phyloP scores from a whole-genome alignment of 2,888 invertebrate genomes.

The Erebia aethiops region DNA sequence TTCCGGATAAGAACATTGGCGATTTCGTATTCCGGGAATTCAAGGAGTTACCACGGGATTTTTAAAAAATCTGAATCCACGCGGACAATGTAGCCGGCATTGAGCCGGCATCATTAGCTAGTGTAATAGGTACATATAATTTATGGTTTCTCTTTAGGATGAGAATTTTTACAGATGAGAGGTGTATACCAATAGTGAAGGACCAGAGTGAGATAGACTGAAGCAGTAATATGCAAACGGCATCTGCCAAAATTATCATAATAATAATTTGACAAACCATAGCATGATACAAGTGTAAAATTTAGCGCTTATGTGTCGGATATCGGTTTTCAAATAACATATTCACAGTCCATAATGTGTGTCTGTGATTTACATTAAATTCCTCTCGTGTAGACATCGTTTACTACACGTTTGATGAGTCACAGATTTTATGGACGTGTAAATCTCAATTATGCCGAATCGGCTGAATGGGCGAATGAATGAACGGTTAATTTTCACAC shows the following conservation, averaged over 20 bases:
- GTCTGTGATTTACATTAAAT: slow-evolving; percentile 19
- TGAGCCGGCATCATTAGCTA: too few relatives aligned
- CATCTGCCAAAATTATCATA: background rate
- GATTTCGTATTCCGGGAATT: too few relatives aligned
- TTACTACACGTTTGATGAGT: slow-evolving; percentile 29
- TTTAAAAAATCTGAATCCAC: too few relatives aligned
- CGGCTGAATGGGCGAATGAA: slow-evolving; percentile 25
- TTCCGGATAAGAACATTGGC: too few relatives aligned
- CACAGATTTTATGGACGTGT: slow-evolving; percentile 26
- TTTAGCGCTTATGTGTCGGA: background rate
- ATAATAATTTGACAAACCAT: background rate
- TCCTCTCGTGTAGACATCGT: slow-evolving; percentile 26
- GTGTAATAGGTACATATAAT: too few relatives aligned
- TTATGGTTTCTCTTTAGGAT: too few relatives aligned
- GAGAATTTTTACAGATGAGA: too few relatives aligned
- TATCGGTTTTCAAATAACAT: slow-evolving; percentile 16
- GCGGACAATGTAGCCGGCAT: too few relatives aligned
- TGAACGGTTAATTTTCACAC: slow-evolving; percentile 24
- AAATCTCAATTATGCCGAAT: slow-evolving; percentile 30
- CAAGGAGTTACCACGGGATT: too few relatives aligned
- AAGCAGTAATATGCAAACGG: too few relatives aligned
- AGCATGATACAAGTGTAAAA: background rate
- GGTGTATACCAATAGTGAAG: too few relatives aligned
- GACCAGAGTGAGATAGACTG: too few relatives aligned
- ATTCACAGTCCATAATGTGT: slow-evolving; percentile 14